These are phyloP conservation scores for Globia sparganii DNA, from an alignment of 2,888 invertebrate genomes.

Conservation along the genomic window DNA sequence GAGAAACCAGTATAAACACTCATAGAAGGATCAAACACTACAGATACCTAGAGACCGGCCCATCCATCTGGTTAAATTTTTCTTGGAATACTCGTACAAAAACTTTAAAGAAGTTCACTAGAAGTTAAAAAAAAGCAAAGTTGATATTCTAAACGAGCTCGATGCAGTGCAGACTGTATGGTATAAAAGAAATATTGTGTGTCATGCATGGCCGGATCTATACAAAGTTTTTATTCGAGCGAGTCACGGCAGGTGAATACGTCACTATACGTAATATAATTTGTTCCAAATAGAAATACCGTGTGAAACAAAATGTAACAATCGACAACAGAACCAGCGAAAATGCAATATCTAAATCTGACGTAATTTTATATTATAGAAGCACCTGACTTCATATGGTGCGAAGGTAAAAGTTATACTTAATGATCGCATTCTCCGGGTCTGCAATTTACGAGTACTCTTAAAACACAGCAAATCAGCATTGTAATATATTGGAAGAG, in stretches of 20 bases:
- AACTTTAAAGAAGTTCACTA: constrained; percentile 15
- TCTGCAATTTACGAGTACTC: not conserved
- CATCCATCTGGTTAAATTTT: constrained; percentile 8
- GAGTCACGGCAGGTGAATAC: constrained; percentile 71
- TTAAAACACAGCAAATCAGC: not conserved
- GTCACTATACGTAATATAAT: constrained; percentile 61
- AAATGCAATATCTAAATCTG: constrained; percentile 25
- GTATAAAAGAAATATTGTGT: constrained; percentile 65
- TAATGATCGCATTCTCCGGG: constrained; percentile 14
- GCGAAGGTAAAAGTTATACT: constrained; percentile 24
- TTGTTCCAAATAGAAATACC: constrained; percentile 52
- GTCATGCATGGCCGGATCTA: constrained; percentile 77
- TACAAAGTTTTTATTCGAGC: constrained; percentile 74
- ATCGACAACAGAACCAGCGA: constrained; percentile 24
- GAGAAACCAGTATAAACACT: not conserved
- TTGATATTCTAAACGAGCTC: constrained; percentile 69
- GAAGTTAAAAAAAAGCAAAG: constrained; percentile 53
- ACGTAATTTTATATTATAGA: constrained; percentile 36
- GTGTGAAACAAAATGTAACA: constrained; percentile 64
- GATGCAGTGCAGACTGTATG: constrained; percentile 63
- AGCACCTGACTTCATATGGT: constrained; percentile 2
- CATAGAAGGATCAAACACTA: not conserved
- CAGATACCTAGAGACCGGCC: not conserved
- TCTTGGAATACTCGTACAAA: constrained; percentile 10
- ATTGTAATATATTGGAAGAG: constrained; percentile 9